Conservation (phyloP, 1,140 invertebrate genomes). For the Bathynomus jamesi region DNA sequence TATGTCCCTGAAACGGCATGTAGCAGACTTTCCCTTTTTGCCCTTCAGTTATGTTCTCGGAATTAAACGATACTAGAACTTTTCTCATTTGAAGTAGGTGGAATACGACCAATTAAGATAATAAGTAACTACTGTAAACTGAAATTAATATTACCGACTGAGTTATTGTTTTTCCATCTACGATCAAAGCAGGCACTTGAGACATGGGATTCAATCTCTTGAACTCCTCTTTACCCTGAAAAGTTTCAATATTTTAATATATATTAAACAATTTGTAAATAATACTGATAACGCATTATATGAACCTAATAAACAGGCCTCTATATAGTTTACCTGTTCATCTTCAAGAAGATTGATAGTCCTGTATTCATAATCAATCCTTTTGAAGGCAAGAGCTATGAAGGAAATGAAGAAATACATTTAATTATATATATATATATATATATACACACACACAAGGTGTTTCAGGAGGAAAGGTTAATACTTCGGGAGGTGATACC, state of each 20-base stretch:
- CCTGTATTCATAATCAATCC: slow-evolving; percentile 89
- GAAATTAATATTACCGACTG: slow-evolving; percentile 83
- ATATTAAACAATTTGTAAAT: background rate
- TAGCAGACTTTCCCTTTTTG: too few species aligned
- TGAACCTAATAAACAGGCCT: background rate
- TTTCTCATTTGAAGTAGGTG: too few species aligned
- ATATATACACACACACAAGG: too few species aligned
- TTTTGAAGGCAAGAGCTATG: slow-evolving; percentile 79
- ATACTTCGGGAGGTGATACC: too few species aligned
- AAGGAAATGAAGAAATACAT: background rate
- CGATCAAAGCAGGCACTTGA: slow-evolving; percentile 81
- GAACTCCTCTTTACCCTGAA: slow-evolving; percentile 61
- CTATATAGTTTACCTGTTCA: slow-evolving; percentile 50
- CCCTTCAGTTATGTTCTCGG: too few species aligned
- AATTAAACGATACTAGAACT: too few species aligned
- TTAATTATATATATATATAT: too few species aligned
- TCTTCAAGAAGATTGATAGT: slow-evolving; percentile 75
- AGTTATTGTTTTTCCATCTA: slow-evolving; percentile 72
- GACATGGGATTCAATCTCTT: slow-evolving; percentile 85
- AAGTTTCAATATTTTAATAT: background rate
- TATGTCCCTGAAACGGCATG: too few species aligned
- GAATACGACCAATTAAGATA: too few species aligned
- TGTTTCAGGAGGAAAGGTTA: too few species aligned
- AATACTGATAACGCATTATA: background rate
- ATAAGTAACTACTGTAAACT: too few species aligned